Evolutionary conservation across 2,113 vertebrate species (phyloP).

Genomic region (Hippocampus guttulatus): DNA sequence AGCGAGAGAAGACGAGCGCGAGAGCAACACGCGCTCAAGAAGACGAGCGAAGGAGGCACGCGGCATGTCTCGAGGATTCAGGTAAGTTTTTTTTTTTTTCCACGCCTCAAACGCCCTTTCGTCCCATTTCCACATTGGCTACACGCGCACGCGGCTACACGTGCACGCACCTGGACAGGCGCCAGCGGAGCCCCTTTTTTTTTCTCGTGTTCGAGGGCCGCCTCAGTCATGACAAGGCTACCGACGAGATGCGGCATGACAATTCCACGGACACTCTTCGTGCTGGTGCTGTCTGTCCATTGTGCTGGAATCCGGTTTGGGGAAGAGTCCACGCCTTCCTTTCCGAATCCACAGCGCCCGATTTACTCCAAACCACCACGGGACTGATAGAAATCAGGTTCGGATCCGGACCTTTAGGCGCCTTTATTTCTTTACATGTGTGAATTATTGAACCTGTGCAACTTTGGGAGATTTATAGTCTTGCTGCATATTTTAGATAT

Average conservation of each 20-base stretch:
- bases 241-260: background rate
- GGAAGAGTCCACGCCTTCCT: conserved; percentile 2
- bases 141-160: background rate
- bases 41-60: conserved; percentile 62
- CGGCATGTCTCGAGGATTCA: conserved; percentile 69
- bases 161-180: background rate
- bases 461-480: background rate
- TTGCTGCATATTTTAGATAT: no score
- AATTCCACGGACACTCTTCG: background rate
- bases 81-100: conserved; percentile 68
- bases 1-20: conserved; percentile 52
- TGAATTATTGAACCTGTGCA: background rate
- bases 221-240: background rate
- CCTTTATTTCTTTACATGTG: background rate
- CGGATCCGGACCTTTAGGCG: background rate
- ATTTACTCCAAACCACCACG: conserved; percentile 34
- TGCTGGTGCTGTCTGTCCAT: conserved; percentile 65
- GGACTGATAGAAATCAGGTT: background rate
- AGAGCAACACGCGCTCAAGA: conserved; percentile 66
- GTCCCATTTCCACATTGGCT: background rate
- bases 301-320: conserved; percentile 58
- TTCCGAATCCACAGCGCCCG: background rate
- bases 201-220: background rate
- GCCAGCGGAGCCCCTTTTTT: background rate
- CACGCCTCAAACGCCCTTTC: background rate